Evolutionary conservation across 2,797 vertebrate species (phyloP), one percentile per base, ranked within the genome.

Genomic region (Neosilurus mollespiculum): DNA sequence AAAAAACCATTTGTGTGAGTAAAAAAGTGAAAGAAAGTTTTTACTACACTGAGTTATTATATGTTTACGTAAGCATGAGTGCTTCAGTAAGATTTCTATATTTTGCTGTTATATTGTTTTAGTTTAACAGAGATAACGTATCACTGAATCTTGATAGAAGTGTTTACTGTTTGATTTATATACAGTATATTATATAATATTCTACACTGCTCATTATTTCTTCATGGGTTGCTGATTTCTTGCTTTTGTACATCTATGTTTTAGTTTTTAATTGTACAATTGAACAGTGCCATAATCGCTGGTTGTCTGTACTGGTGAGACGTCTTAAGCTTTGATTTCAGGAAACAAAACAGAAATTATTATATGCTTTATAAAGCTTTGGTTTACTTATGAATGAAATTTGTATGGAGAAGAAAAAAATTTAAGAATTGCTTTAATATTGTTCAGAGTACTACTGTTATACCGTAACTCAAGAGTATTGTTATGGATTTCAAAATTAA

Each of bases 271-370:
- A 58, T 59, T 81, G 53, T 81, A 66, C 53, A 73, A 62, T 80
- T 83, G 85, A 83, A 84, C 76, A 78, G 81, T 87, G 71, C 77
- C 59, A 85, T 81, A 78, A 71, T 78, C 8, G 82, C 82, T 88
- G 83, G 71, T 70, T 83, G 64, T 85, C 18, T 84, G 81, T 69
- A 83, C 87, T 82, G 87, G 73, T 75, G 37, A 85, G 49, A 53
- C 66, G 62, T 82, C 64, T 80, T 84, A 84, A 82, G 65, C 67
- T 83, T 56, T 80, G 71, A 77, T 80, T 87, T 86, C 86, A 86
- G 87, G 82, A 86, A 84, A 78, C 80, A 80, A 49, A 54, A 56
- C 77, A 83, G 81, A 79, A 70, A 61, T 81, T 56, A 81, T 65
- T 69, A 70, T 80, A 77, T 20, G 51, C 79, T 77, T 70, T 69